Base-by-base conservation (phyloP, 2,113 vertebrate genomes). In the Tetrax tetrax region DNA sequence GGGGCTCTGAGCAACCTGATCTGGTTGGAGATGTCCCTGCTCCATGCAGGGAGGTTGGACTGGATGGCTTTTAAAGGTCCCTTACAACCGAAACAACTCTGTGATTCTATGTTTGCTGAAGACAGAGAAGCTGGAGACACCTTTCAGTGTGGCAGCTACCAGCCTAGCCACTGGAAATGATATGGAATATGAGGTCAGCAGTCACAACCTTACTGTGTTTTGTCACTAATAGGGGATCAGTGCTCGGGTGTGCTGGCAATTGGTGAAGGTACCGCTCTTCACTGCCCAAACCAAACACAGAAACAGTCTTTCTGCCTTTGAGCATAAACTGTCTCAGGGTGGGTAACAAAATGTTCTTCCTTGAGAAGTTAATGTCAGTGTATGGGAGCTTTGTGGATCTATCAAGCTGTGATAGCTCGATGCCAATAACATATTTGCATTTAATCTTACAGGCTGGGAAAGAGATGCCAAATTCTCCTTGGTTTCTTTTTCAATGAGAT, bases 401-500 rank as follows among this genome's bases (percentile, higher is more conserved):
- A 92, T 89, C 91, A 95, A 95, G 92, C 96, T 95, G 96, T 86
- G 90, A 92, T 69, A 94, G 88, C 92, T 84, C 1, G 29, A 83
- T 95, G 92, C 94, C 96, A 95, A 64, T 92, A 96, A 83, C 80
- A 71, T 83, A 95, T 95, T 96, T 96, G 92, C 93, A 95, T 92
- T 95, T 96, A 87, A 95, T 95, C 86, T 92, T 45, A 47, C 83
- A 79, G 77, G 48, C 92, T 84, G 48, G 69, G 61, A 77, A 89
- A 82, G 45, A 76, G 84, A 70, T 82, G 92, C 94, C 89, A 93
- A 91, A 92, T 95, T 95, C 91, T 86, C 77, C 70, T 93, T 79
- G 83, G 61, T 94, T 89, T 76, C 83, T 89, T 84, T 92, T 92
- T 91, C 92, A 96, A 37, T 96, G 95, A 94, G 94, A 91, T 82